Evolutionary conservation across 1,140 invertebrate genomes (phyloP).

Genomic region (Pseudomyrmex pallidus): DNA sequence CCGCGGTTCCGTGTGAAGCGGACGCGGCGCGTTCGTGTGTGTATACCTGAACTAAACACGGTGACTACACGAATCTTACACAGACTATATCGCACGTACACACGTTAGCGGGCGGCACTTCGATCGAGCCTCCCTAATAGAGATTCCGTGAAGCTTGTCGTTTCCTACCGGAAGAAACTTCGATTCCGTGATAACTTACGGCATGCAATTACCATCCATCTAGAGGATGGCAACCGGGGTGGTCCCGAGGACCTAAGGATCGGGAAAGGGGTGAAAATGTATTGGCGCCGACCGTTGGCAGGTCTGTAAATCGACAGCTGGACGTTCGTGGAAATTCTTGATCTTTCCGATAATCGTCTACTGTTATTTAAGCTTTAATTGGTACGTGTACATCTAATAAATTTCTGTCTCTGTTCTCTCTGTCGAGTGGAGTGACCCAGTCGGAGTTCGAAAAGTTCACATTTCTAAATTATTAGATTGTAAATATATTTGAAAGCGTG

Average conservation of each 20-base stretch:
- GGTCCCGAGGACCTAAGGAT: conserved; percentile 8
- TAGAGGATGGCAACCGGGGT: conserved; percentile 38
- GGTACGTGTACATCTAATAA: too few relatives aligned
- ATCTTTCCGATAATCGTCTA: not conserved
- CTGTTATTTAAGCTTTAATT: not conserved
- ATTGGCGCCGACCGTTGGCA: conserved; percentile 6
- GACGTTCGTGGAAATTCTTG: conserved; percentile 7
- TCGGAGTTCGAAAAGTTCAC: too few relatives aligned
- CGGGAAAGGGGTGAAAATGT: conserved; percentile 31
- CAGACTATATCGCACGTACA: conserved; percentile 30
- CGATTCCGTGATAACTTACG: conserved; percentile 59
- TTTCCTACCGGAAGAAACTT: conserved; percentile 63
- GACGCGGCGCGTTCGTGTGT: conserved; percentile 31
- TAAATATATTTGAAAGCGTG: too few relatives aligned
- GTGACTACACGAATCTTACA: conserved; percentile 62
- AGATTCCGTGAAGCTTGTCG: conserved; percentile 66
- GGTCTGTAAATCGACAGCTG: conserved; percentile 27
- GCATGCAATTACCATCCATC: conserved; percentile 60
- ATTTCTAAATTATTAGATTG: too few relatives aligned
- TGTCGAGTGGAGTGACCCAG: too few relatives aligned
- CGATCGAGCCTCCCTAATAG: conserved; percentile 64
- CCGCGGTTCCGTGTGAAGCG: conserved; percentile 46
- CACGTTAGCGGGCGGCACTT: conserved; percentile 47
- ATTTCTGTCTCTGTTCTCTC: too few relatives aligned
- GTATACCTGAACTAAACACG: conserved; percentile 45